Evolutionary conservation across 2,888 invertebrate genomes (phyloP), one percentile per base, ranked within the genome.

Genomic region (Folsomia manolachei): DNA sequence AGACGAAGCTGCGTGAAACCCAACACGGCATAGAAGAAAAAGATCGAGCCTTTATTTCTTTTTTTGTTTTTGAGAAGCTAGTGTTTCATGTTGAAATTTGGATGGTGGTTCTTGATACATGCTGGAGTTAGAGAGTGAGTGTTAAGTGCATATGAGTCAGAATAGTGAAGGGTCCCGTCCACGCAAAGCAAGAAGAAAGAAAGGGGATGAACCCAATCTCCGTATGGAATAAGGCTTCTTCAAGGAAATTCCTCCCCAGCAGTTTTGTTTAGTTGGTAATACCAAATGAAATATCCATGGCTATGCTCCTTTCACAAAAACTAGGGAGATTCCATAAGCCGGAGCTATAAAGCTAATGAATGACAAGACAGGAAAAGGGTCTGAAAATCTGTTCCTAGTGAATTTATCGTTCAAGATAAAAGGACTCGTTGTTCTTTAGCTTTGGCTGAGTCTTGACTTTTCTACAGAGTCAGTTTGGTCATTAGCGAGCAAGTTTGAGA

Each of bases 351-450:
- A 67, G 27, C 56, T 67, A 67, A 67, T 67, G 67, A 67, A 67
- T 67, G 67, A 67, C 67, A 53, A 67, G 67, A 67, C 60, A 67
- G 56, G 67, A 53, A 67, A 67, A 67, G 60, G 67, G 67, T 53
- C 67, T 67, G 24, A 26, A 60, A 67, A 67, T 67, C 67, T 67
- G 67, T 67, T 67, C 67, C 67, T 60, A 56, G 67, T 39, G 67
- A 56, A 67, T 67, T 67, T 67, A 67, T 67, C 56, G 67, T 27
- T 25, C 19, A 11, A 56, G 67, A 67, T 67, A 67, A 67, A 67
- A 67, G 67, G 67, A 67, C 67, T 67, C 56, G 25, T 67, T 67
- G 67, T 67, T 56, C 67, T 67, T 56, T 7, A 67, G 56, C 67
- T 67, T 56, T 7, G 56, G 56, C 60, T 67, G 23, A 66, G 26